Percentiles rank a stretch among this genome's conserved stretches.
These are phyloP conservation scores for Dexiosoma caninum DNA, from an alignment of 2,888 invertebrate genomes.

Conservation along the genomic window DNA sequence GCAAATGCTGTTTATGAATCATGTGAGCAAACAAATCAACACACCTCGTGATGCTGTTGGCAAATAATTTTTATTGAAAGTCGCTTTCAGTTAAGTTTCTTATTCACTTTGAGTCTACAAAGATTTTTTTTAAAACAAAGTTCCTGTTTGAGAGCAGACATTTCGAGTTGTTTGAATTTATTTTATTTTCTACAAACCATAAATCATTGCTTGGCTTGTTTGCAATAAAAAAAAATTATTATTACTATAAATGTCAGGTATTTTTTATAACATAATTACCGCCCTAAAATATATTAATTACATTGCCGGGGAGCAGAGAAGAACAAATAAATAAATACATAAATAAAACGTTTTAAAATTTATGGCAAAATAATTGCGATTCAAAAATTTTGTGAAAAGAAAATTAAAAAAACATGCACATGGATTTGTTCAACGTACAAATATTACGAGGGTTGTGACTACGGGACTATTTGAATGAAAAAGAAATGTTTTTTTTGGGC, in stretches of 20 bases:
- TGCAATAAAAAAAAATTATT: constrained; percentile 8
- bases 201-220: constrained; percentile 18
- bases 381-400: constrained; percentile 4
- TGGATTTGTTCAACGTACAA: no score
- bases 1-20: constrained; percentile 9
- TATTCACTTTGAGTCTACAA: not conserved
- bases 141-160: not conserved
- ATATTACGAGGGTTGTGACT: no score
- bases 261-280: constrained; percentile 42
- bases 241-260: constrained; percentile 28
- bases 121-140: not conserved
- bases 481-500: no score
- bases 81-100: not conserved
- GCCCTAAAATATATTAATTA: constrained; percentile 44
- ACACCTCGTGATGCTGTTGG: constrained; percentile 36
- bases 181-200: constrained; percentile 11
- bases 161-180: not conserved
- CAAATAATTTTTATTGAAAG: constrained; percentile 47
- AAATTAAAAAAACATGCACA: not conserved
- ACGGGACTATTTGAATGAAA: no score
- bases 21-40: constrained; percentile 37
- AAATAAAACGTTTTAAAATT: constrained; percentile 31
- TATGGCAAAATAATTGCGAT: constrained; percentile 58
- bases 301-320: not conserved
- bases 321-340: not conserved